Conservation (phyloP, 2,797 vertebrate genomes). For the Delichon dasypus region DNA sequence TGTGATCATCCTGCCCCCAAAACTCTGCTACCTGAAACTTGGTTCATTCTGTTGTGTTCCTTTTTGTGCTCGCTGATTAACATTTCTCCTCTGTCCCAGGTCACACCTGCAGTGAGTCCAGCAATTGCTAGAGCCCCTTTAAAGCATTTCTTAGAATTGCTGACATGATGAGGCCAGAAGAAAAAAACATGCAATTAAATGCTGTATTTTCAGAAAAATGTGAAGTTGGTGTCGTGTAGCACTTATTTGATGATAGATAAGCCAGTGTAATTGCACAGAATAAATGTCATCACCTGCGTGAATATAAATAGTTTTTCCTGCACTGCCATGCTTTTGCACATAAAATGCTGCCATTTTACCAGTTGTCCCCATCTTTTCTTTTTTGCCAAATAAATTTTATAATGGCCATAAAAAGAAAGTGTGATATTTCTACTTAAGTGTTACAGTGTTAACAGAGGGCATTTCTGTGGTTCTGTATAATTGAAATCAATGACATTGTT, state of each 20-base stretch:
- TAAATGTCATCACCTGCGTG: background rate
- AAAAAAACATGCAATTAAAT: background rate
- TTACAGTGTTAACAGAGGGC: slow-evolving; percentile 1
- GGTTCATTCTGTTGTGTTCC: background rate
- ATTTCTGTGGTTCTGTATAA: background rate
- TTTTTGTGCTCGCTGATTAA: background rate
- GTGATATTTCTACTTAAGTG: slow-evolving; percentile 24
- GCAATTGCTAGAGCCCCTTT: too few species aligned
- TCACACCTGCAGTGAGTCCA: background rate
- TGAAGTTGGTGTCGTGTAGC: background rate
- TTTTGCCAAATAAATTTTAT: slow-evolving; percentile 28
- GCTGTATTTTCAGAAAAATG: background rate
- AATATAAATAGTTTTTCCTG: slow-evolving; percentile 25
- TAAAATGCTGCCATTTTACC: slow-evolving; percentile 37
- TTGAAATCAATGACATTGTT: slow-evolving; percentile 37
- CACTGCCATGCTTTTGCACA: slow-evolving; percentile 3
- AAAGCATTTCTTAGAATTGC: background rate
- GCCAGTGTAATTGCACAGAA: background rate
- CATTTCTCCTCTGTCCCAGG: background rate
- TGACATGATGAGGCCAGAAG: background rate
- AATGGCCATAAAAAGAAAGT: slow-evolving; percentile 41
- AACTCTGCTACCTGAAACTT: background rate
- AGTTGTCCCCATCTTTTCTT: background rate
- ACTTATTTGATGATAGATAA: background rate
- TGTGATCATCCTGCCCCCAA: background rate